Conservation (phyloP, 2,797 vertebrate genomes). For the Epinephelus coioides region DNA sequence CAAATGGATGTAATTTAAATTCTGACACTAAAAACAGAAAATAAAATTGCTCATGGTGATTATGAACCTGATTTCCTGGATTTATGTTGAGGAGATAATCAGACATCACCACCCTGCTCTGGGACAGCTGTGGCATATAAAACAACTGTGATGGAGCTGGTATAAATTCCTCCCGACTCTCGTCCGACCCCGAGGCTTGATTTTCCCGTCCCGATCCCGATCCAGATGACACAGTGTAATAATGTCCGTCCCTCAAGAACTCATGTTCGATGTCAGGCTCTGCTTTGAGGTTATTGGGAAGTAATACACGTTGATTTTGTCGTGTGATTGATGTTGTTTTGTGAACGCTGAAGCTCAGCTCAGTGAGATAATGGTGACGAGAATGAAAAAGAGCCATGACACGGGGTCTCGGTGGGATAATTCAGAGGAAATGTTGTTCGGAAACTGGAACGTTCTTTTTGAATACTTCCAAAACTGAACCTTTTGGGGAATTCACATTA, state of each 20-base stretch:
- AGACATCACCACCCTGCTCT: constrained; percentile 1
- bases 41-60: neutral
- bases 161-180: constrained; percentile 41
- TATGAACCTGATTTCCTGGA: constrained; percentile 26
- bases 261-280: constrained; percentile 10
- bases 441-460: constrained; percentile 8
- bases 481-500: neutral
- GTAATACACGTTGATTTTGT: constrained; percentile 40
- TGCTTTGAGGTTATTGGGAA: constrained; percentile 52
- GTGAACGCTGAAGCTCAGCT: constrained; percentile 29
- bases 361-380: constrained; percentile 30
- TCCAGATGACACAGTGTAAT: constrained; percentile 45
- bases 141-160: constrained; percentile 14
- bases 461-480: neutral
- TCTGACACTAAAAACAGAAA: neutral
- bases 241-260: constrained; percentile 42
- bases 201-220: neutral
- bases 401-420: constrained; percentile 14
- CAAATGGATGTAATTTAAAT: neutral
- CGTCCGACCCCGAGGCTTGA: constrained; percentile 1
- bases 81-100: constrained; percentile 48
- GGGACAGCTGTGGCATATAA: constrained; percentile 33
- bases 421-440: constrained; percentile 34
- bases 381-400: constrained; percentile 35
- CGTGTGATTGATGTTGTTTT: constrained; percentile 30